Evolutionary conservation across 2,888 invertebrate genomes (phyloP), one percentile per base, ranked within the genome.

Genomic region (Agrochola circellaris): DNA sequence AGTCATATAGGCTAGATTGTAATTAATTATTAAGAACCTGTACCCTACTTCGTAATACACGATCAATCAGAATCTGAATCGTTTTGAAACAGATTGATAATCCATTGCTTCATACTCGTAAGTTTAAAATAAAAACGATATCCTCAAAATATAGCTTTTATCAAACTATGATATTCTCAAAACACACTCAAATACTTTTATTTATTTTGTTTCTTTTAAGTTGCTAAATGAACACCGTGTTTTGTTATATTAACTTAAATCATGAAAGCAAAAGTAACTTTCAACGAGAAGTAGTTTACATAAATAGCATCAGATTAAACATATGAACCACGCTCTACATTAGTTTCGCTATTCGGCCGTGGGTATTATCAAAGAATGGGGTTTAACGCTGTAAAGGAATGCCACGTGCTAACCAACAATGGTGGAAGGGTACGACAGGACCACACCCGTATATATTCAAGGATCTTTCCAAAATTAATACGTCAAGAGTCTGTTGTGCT

Each of bases 401-500:
- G 79, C 79, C 84, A 81, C 79, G 83, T 77, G 83, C 70, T 77
- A 51, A 34, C 42, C 34, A 71, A 58, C 51, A 34, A 38, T 70
- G 48, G 42, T 26, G n/a, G 62, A 81, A 78, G 71, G 79, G 79
- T 62, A 54, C 15, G 20, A 42, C 13, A 34, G n/a, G 34, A 30
- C 54, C 77, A 66, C 70, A 83, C 67, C 51, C 62, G 64, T 71
- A 54, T 30, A 58, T 20, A 54, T 71, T 78, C 42, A 83, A 71
- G 15, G 20, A 30, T 54, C 20, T 69, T 69, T 26, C 15, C n/a
- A 56, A 65, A 56, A 68, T 79, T 23, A 54, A 26, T 67, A 67
- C 5, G 17, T 66, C 34, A 65, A 64, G 30, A 23, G 51, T 26
- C 51, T 30, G 30, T 23, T 45, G 65, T 1, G 13, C 26, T 2